Base-by-base conservation (phyloP, 1,140 invertebrate genomes). In the Tetragnatha versicolor region DNA sequence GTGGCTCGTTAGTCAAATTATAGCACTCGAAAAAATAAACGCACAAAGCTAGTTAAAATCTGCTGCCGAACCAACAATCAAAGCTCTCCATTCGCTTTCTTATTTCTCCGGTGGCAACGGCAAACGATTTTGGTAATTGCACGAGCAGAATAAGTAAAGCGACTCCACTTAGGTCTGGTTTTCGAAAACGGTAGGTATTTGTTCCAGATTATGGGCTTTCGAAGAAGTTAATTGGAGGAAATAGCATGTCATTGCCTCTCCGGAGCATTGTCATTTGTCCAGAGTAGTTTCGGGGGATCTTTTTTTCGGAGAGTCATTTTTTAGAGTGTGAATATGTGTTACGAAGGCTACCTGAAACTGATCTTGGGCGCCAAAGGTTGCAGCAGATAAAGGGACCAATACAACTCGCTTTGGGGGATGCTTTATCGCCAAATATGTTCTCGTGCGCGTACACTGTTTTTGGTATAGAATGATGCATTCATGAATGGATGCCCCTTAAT, bases 231-330 rank as follows among this genome's bases (percentile, higher is more conserved):
- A 77, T 77, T 77, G 73, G 73, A 53, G 31, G 22, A 77, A 77
- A 77, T 77, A 77, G 66, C 66, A 77, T 77, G 73, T 77, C 73
- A 77, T 77, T 77, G 73, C 73, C 66, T 66, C 73, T 65, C 20
- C 51, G 39, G 35, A 77, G 73, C 66, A 77, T 77, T 77, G 73
- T 77, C 73, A 73, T 77, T 77, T 77, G 73, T 77, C 45, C 73
- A 45, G 60, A 53, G 66, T 17, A 65, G 58, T 20, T 12, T 65
- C 45, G 14, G 53, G 10, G 17, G 31, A 31, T 75, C 3, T 2
- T 66, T 22, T 14, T 31, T 66, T 29, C 31, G 25, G 42, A 25
- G 14, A 22, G 17, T 66, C 35, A 45, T 39, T 76, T 73, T 73
- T 65, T 76, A 47, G 17, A 39, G 10, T 53, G 45, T 37, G 73